Percentiles rank a stretch among this genome's conserved stretches.
phyloP scores from a whole-genome alignment of 2,888 invertebrate species.

The Pristionchus exspectatus region DNA sequence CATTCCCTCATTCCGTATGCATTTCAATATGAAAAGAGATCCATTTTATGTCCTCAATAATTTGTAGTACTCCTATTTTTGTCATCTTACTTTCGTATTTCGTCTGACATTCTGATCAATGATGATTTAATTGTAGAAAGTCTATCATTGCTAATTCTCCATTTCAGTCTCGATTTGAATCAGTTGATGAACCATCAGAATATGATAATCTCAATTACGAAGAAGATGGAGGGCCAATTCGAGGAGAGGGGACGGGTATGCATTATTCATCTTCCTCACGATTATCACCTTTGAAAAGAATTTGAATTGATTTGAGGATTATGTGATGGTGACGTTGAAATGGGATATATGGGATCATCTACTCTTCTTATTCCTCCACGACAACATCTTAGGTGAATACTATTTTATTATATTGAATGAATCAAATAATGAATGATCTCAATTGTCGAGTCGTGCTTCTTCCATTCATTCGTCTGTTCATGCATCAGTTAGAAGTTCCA shows the following conservation, averaged over 20 bases:
- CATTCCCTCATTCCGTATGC: neutral
- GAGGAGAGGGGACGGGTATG: constrained; percentile 33
- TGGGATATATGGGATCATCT: constrained; percentile 53
- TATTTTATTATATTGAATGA: neutral
- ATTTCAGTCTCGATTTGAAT: constrained; percentile 27
- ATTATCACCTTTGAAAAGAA: neutral
- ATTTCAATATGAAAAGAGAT: neutral
- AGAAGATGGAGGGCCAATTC: constrained; percentile 12
- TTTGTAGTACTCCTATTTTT: too few species aligned
- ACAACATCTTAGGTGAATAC: constrained; percentile 11
- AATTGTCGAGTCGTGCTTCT: neutral
- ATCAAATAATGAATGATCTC: neutral
- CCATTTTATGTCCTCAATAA: too few species aligned
- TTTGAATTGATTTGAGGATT: neutral
- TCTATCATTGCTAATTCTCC: too few species aligned
- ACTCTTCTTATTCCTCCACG: constrained; percentile 2
- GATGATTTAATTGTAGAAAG: too few species aligned
- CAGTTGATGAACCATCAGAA: constrained; percentile 33
- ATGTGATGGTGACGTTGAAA: constrained; percentile 18
- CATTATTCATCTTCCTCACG: neutral
- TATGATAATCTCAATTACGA: constrained; percentile 39
- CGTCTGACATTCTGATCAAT: too few species aligned
- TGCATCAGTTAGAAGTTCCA: constrained; percentile 23
- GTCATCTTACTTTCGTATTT: too few species aligned
- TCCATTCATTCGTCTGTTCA: constrained; percentile 40